Base-by-base conservation (phyloP, 2,113 vertebrate species). In the Neotoma lepida region DNA sequence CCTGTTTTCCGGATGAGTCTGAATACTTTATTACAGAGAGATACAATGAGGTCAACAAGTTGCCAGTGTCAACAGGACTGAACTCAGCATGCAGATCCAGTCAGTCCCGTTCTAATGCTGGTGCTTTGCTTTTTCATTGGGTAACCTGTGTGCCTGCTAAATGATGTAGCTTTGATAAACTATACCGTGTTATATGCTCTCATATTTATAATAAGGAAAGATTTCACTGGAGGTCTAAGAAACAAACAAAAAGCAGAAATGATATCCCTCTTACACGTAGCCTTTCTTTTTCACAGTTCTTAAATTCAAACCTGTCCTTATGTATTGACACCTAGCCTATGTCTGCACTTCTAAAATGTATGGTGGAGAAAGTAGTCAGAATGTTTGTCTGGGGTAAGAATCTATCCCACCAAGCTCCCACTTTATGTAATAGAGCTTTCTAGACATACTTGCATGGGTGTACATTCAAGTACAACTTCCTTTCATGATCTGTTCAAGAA, bases 161-260 rank as follows among this genome's bases (percentile, higher is more conserved):
- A 82, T 46, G 0, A 74, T 61, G 24, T 7, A 44, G 17, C 86
- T 89, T 88, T 56, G 49, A 61, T 90, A 15, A 80, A 10, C 26
- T 95, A 78, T 74, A 85, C 94, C 68, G 70, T 93, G 15, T 81
- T 85, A 7, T 71, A 15, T 86, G 14, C 9, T 88, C 8, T 89
- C 56, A 89, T 86, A 44, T 33, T 58, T 61, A 82, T 14, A 85
- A 17, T 39, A 91, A 86, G 80, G n/a, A 70, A 89, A 30, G 51
- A 8, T 35, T 41, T 89, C 35, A 76, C 13, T 89, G 17, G 22
- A 73, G 20, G 10, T 61, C 46, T n/a, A 70, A 54, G 46, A 70
- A 70, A 66, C 41, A 10, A 81, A 77, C 33, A n/a, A 82, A 30
- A 77, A 44, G 13, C 7, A 85, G 30, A 85, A 71, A 64, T 86